These are phyloP conservation scores for Rhynchonycteris naso DNA, from an alignment of 2,797 vertebrate species.

Conservation along the genomic window DNA sequence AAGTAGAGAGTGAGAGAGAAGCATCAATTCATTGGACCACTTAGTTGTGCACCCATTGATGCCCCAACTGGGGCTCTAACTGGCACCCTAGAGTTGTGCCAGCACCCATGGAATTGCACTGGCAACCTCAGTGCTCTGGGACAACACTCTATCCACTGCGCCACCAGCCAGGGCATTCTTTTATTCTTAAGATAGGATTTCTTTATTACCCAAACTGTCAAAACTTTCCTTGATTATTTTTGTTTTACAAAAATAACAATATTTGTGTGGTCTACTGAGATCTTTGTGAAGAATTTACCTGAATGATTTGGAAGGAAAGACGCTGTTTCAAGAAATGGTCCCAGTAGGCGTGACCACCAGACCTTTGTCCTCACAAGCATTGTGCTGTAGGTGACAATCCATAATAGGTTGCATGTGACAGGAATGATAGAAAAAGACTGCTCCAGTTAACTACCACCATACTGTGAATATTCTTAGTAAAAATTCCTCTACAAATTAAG, in stretches of 20 bases:
- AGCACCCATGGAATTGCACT: too few species aligned
- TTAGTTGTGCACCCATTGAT: too few species aligned
- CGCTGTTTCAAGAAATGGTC: neutral
- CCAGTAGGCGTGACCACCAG: neutral
- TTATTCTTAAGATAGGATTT: neutral
- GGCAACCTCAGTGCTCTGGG: too few species aligned
- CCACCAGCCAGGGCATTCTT: neutral
- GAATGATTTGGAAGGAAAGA: neutral
- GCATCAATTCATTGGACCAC: too few species aligned
- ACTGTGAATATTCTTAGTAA: neutral
- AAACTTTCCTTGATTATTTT: slow-evolving; percentile 14
- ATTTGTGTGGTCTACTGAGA: neutral
- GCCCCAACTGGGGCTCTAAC: too few species aligned
- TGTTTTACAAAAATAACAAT: neutral
- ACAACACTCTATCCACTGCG: too few species aligned
- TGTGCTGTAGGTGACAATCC: neutral
- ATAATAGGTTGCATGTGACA: neutral
- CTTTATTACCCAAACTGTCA: slow-evolving; percentile 3
- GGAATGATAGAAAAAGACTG: neutral
- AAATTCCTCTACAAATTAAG: neutral
- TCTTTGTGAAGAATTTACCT: neutral
- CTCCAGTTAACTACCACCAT: neutral
- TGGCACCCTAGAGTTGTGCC: too few species aligned
- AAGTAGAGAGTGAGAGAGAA: too few species aligned
- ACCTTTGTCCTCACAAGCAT: neutral